Evolutionary conservation across 2,797 vertebrate species (phyloP), one percentile per base, ranked within the genome.

Genomic region (Sebastes itinus): DNA sequence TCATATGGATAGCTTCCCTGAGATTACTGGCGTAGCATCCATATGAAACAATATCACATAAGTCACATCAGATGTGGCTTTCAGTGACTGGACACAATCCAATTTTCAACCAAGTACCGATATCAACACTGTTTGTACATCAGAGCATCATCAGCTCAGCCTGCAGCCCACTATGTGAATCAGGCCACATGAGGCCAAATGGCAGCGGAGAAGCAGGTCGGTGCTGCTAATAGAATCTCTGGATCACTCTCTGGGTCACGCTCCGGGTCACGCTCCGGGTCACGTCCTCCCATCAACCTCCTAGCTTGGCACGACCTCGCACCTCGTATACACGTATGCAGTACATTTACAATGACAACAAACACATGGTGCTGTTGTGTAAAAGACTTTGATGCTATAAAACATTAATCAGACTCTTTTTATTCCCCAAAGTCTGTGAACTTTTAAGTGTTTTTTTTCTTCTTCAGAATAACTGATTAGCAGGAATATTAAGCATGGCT

Each of bases 401-500:
- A 22, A 69, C 9, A 25, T 49, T 13, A 52, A 67, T 65, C 20
- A 60, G 30, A 60, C 7, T 18, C 42, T 20, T 20, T 32, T 20
- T 32, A 3, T 49, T 54, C 54, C 18, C 18, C 30, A 46, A 22
- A 33, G 58, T 23, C 30, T 28, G 27, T 38, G 23, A 81, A 42
- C 35, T 16, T 72, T 42, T 10, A 76, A 64, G 32, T 72, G 10
- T 20, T 49, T 69, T 78, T 66, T 46, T 22, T 27, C 22, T 63
- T 25, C 14, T 63, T 63, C 25, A 5, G 23, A 71, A 75, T 23
- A 54, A 25, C 85, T 78, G 33, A 76, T 72, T 69, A 75, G 59
- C 28, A 66, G 55, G n/a, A 22, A 65, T 72, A 76, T 82, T 72
- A 78, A 54, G 14, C 20, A 5, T 54, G 27, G 42, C 75, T 82